These are phyloP conservation scores for Latrodectus hesperus DNA, from an alignment of 2,888 invertebrate genomes.

Conservation along the genomic window DNA sequence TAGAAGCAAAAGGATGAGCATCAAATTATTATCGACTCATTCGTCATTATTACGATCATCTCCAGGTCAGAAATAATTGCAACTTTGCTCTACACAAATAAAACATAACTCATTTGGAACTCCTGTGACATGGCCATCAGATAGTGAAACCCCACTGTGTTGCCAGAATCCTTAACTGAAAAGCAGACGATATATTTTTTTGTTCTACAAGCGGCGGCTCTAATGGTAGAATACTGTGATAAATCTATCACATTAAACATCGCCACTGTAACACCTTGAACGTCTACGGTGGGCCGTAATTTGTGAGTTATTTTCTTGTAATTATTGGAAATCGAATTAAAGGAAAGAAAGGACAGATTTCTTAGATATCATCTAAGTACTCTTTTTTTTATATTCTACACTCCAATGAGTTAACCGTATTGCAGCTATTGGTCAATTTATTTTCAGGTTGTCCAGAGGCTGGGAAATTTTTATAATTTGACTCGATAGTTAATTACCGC, in stretches of 20 bases:
- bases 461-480: conserved; percentile 14
- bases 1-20: conserved; percentile 26
- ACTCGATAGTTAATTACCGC: conserved; percentile 11
- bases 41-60: conserved; percentile 52
- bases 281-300: conserved; percentile 55
- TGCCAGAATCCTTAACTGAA: conserved; percentile 27
- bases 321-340: conserved; percentile 64
- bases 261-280: conserved; percentile 29
- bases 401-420: background rate
- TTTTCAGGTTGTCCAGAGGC: conserved; percentile 23
- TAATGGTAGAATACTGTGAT: conserved; percentile 20
- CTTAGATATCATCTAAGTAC: conserved; percentile 10
- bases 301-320: conserved; percentile 62
- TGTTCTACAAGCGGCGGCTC: background rate
- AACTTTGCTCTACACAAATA: conserved; percentile 53
- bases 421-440: conserved; percentile 5
- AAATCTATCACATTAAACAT: conserved; percentile 43
- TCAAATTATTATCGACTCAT: conserved; percentile 24
- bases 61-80: conserved; percentile 53
- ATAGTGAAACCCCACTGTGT: conserved; percentile 28
- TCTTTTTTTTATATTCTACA: background rate
- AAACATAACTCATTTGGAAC: conserved; percentile 54
- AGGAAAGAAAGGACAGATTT: conserved; percentile 40
- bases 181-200: conserved; percentile 23
- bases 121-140: conserved; percentile 31